Evolutionary conservation across 2,113 vertebrate genomes (phyloP).

Genomic region (Excalfactoria chinensis): DNA sequence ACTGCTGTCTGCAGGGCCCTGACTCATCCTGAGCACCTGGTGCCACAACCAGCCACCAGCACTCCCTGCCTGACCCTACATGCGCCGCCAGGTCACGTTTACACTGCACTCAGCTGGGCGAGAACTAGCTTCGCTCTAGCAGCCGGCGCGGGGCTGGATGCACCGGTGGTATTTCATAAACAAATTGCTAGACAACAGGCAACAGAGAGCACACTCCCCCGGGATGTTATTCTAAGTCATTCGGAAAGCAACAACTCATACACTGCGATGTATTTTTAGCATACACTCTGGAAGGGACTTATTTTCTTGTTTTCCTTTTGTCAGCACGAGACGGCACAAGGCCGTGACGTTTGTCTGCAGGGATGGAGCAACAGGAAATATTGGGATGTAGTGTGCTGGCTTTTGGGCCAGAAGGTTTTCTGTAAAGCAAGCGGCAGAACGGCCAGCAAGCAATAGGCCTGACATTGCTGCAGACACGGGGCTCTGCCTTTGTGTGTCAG

Average conservation of each 20-base stretch:
- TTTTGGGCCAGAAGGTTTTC: background rate
- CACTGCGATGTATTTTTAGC: background rate
- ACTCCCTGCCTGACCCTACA: background rate
- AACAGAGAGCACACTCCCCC: background rate
- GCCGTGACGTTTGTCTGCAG: background rate
- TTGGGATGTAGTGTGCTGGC: background rate
- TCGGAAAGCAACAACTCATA: background rate
- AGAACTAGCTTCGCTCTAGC: accelerated
- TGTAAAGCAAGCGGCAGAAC: background rate
- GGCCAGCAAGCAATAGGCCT: background rate
- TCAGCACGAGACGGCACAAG: accelerated
- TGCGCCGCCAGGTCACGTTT: accelerated
- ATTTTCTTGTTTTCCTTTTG: background rate
- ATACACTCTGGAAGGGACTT: background rate
- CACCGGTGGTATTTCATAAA: slow-evolving; percentile 5
- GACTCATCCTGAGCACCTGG: background rate
- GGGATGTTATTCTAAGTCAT: background rate
- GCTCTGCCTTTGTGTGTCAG: background rate
- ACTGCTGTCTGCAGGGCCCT: background rate
- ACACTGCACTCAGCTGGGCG: accelerated
- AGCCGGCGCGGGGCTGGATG: background rate
- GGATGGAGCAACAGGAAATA: background rate
- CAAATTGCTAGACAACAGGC: background rate
- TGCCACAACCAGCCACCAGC: background rate
- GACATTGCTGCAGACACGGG: slow-evolving; percentile 6